Conservation (phyloP, 1,140 invertebrate genomes). For the Pectinophora gossypiella region DNA sequence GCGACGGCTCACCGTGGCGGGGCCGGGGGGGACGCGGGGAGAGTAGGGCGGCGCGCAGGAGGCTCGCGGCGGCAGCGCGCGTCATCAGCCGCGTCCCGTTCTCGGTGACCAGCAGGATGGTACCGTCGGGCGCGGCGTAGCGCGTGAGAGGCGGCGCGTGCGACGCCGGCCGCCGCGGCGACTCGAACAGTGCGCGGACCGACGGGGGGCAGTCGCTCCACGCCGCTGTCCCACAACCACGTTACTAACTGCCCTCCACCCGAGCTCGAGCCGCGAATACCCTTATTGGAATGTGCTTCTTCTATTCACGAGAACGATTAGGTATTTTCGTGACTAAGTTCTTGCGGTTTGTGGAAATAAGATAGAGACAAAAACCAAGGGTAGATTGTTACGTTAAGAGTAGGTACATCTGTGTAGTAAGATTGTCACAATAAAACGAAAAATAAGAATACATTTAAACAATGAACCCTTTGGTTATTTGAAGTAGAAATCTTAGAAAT, state of each 20-base stretch:
- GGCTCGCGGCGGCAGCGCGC: slow-evolving; percentile 65
- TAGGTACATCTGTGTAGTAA: too few species aligned
- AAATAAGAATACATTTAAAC: too few species aligned
- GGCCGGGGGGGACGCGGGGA: slow-evolving; percentile 67
- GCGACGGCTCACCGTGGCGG: slow-evolving; percentile 71
- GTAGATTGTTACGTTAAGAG: too few species aligned
- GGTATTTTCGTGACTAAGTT: too few species aligned
- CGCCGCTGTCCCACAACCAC: slow-evolving; percentile 66
- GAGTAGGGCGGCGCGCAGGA: slow-evolving; percentile 70
- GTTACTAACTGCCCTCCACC: slow-evolving; percentile 58
- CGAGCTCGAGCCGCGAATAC: slow-evolving; percentile 53
- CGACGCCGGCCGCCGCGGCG: slow-evolving; percentile 31
- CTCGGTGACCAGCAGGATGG: slow-evolving; percentile 72
- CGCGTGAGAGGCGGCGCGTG: slow-evolving; percentile 58
- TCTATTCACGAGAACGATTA: too few species aligned
- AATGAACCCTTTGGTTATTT: too few species aligned
- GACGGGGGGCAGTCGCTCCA: slow-evolving; percentile 59
- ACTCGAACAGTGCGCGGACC: slow-evolving; percentile 59
- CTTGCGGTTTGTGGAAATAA: too few species aligned
- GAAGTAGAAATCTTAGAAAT: too few species aligned
- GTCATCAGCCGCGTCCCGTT: slow-evolving; percentile 74
- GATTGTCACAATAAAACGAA: too few species aligned
- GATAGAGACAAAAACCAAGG: too few species aligned
- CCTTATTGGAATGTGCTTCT: slow-evolving; percentile 65
- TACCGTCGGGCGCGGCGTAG: slow-evolving; percentile 69